Percentiles rank a stretch among this genome's conserved stretches.
phyloP scores from a whole-genome alignment of 2,888 invertebrate genomes.

The Sesia bembeciformis region DNA sequence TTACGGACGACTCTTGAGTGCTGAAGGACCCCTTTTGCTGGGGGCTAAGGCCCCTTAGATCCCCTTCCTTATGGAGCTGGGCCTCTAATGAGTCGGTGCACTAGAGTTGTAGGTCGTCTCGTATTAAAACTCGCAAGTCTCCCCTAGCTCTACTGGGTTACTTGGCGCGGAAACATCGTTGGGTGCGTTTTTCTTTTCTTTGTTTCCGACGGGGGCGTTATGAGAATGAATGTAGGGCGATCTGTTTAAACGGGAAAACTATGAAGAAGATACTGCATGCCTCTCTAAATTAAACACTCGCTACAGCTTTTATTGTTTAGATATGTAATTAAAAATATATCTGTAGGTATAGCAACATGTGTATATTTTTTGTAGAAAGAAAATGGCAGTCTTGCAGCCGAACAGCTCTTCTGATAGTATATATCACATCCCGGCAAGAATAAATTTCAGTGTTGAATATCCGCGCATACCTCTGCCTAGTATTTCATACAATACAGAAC shows the following conservation, averaged over 20 bases:
- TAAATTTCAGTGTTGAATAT: no score
- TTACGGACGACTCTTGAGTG: constrained; percentile 39
- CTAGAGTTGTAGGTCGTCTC: constrained; percentile 68
- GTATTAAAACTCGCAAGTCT: constrained; percentile 53
- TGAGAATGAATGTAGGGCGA: constrained; percentile 28
- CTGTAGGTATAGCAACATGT: no score
- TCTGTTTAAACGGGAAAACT: constrained; percentile 13
- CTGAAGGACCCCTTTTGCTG: constrained; percentile 57
- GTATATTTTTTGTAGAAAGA: no score
- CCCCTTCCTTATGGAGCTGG: constrained; percentile 44
- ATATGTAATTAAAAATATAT: no score
- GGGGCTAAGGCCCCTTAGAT: constrained; percentile 53
- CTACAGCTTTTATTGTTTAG: no score
- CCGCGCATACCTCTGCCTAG: no score
- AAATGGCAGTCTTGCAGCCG: no score
- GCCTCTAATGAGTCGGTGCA: constrained; percentile 72
- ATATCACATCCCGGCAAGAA: no score
- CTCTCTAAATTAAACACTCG: no score
- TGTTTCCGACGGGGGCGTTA: constrained; percentile 14
- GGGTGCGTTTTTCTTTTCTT: constrained; percentile 55
- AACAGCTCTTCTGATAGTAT: no score
- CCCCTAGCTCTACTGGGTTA: constrained; percentile 52
- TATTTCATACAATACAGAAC: no score
- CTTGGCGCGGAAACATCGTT: constrained; percentile 46
- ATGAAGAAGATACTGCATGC: background rate